Base-by-base conservation (phyloP, 2,888 invertebrate genomes). In the Rotaria magnacalcarata region DNA sequence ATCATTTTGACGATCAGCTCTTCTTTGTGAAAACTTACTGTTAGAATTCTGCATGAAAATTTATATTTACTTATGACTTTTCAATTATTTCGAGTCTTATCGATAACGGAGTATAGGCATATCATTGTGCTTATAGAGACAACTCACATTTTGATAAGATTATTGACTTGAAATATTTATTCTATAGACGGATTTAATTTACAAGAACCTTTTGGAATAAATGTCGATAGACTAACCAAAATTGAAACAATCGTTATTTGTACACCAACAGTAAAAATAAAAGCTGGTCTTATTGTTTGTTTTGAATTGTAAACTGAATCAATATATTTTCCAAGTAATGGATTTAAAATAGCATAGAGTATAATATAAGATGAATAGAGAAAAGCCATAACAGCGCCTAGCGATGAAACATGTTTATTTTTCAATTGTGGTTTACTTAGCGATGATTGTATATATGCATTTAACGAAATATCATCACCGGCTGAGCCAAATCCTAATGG, bases 261-360 rank as follows among this genome's bases (percentile, higher is more conserved):
- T n/a, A 60, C 60, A 60, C 60, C 60, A 60, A 24, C 60, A 60
- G 60, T 60, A 60, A n/a, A 60, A 60, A 60, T 27, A 24, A 60
- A 27, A n/a, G 60, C 60, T 14, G 60, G 60, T 60, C 60, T 60
- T 11, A 60, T 27, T 24, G 60, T 60, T 60, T 60, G 7, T n/a
- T 27, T 60, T 10, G 60, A 60, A 60, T 60, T 60, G 14, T 60
- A 60, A 60, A 60, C 60, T 7, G n/a, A n/a, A 27, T 60, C 60
- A n/a, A 60, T 24, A 60, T 60, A 60, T 60, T 60, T 60, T n/a
- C 60, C 60, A 60, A 60, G 60, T n/a, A 60, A 27, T 60, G 60
- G 60, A 60, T 60, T 60, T 60, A 27, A n/a, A 60, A 60, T n/a
- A n/a, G 60, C 60, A 60, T 60, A 60, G 24, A 60, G 24, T 24